Base-by-base conservation (phyloP, 2,797 vertebrate genomes). In the Amblyraja radiata region DNA sequence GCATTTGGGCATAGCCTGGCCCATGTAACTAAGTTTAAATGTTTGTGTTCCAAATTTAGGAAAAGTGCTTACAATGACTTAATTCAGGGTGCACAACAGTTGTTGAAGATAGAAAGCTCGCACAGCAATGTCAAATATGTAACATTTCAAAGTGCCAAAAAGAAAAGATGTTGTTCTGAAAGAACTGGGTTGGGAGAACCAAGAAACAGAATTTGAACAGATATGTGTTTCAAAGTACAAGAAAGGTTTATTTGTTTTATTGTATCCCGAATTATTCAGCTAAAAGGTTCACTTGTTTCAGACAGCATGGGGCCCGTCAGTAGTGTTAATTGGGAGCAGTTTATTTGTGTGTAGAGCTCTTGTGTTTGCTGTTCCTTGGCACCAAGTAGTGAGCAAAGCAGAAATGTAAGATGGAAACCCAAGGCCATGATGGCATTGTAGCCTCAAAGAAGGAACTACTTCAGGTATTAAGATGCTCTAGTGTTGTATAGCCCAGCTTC, bases 351-450 rank as follows among this genome's bases (percentile, higher is more conserved):
- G n/a, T 32, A 32, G 14, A 36, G 63, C n/a, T 32, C n/a, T 36
- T 73, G 88, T 18, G 65, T 21, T 36, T 36, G 39, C 63, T 90
- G 32, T 39, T 90, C 39, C 32, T n/a, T 39, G 21, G 32, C 88
- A 68, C 14, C 86, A 65, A 84, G 58, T 14, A n/a, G 58, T 54
- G 16, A 81, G 79, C 79, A 46, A 84, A 11, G 10, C 11, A 25
- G 81, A 84, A 68, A 90, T 71, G 71, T 73, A 73, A 90, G 63
- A 90, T n/a, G 65, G 65, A 90, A 71, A 71, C 65, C 32, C 7
- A 63, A 68, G n/a, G n/a, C 61, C 28, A 88, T 28, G 28, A 88
- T 14, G 58, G n/a, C 84, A 65, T 63, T 1, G 0, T 36, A 18
- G n/a, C 61, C 39, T 71, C 16, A 39, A 9, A 71, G 71, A 23